These are phyloP conservation scores for Mythimna vitellina DNA, from an alignment of 2,888 invertebrate genomes.

Conservation along the genomic window DNA sequence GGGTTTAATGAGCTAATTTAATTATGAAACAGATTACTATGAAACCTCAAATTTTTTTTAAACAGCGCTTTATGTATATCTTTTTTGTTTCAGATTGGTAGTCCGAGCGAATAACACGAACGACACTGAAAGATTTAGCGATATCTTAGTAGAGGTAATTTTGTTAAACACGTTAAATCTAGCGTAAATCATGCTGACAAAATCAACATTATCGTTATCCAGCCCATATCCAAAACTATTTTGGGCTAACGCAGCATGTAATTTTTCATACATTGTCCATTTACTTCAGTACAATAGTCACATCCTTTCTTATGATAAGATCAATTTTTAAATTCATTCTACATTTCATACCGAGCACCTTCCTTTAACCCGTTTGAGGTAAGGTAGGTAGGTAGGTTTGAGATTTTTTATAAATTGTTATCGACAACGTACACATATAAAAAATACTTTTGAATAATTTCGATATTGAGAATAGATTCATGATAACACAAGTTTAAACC, in stretches of 20 bases:
- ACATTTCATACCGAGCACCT: not conserved
- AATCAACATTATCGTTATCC: not conserved
- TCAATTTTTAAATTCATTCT: not conserved
- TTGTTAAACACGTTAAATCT: no score
- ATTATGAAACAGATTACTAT: not conserved
- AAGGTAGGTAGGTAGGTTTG: no score
- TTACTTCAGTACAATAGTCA: not conserved
- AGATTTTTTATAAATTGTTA: no score
- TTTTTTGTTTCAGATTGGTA: constrained; percentile 78
- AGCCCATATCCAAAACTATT: not conserved
- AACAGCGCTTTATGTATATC: no score
- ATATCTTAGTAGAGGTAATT: constrained; percentile 87
- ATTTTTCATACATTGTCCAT: not conserved
- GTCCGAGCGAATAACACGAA: constrained; percentile 92
- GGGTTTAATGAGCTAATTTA: no score
- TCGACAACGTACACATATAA: no score
- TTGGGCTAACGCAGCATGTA: not conserved
- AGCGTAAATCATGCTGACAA: not conserved
- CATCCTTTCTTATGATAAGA: not conserved
- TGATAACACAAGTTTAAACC: no score
- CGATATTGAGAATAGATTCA: no score
- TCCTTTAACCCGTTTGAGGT: no score
- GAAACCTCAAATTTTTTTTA: no score
- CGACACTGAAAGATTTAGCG: constrained; percentile 87
- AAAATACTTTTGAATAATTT: no score